phyloP scores from a whole-genome alignment of 2,888 invertebrate genomes.

The Mycogona germanica region DNA sequence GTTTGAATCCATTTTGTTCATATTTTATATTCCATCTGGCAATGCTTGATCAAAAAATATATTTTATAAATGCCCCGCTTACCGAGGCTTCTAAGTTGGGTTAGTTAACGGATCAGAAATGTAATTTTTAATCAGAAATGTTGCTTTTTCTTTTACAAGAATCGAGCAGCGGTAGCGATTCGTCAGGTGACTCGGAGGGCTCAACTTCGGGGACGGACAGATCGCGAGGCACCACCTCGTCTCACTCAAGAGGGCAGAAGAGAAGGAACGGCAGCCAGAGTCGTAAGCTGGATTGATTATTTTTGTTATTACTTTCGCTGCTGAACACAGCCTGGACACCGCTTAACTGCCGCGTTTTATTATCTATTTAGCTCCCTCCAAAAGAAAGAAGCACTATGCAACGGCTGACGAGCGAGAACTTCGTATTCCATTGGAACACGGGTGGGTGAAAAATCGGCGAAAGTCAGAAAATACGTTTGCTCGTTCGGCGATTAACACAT shows the following conservation, averaged over 20 bases:
- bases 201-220: slow-evolving; percentile 10
- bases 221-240: slow-evolving; percentile 10
- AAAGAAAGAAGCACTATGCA: slow-evolving; percentile 38
- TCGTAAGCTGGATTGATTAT: slow-evolving; percentile 9
- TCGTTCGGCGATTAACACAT: not conserved
- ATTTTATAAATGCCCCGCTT: too few relatives aligned
- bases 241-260: slow-evolving; percentile 5
- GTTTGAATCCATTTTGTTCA: too few relatives aligned
- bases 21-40: too few relatives aligned
- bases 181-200: slow-evolving; percentile 1
- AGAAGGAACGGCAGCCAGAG: slow-evolving; percentile 5
- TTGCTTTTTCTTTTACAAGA: not conserved
- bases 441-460: too few relatives aligned
- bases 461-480: not conserved
- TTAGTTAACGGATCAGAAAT: too few relatives aligned
- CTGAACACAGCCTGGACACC: not conserved
- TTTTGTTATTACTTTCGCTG: slow-evolving; percentile 3
- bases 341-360: not conserved
- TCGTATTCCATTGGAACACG: slow-evolving; percentile 52
- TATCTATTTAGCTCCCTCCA: slow-evolving; percentile 9
- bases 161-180: slow-evolving; percentile 2
- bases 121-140: not conserved
- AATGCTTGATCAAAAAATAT: too few relatives aligned
- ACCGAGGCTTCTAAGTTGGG: too few relatives aligned
- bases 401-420: slow-evolving; percentile 44